Evolutionary conservation across 2,888 invertebrate species (phyloP), one percentile per base, ranked within the genome.

Genomic region (Lymantria dispar): DNA sequence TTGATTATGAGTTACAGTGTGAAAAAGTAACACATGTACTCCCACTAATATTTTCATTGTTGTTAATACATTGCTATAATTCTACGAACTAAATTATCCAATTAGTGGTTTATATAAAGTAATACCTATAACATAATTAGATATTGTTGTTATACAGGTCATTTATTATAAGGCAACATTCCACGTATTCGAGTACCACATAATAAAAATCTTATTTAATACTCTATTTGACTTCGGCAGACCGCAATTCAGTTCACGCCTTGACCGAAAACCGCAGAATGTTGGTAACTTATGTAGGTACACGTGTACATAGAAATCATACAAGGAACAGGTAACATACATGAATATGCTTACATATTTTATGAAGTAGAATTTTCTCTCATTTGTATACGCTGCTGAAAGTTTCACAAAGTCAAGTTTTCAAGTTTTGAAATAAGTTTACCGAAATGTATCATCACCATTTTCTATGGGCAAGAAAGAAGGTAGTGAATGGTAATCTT

Each of bases 221-320:
- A 64, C 64, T 60, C 56, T 64, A 63, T 64, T 67, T 62, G 57
- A 57, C 58, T 63, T 60, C 47, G 54, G 54, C 51, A 55, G 55
- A 74, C 74, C 74, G 57, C 72, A 67, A 64, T 62, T 61, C 63
- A 46, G 64, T 64, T 59, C 59, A 55, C 54, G 60, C 68, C 58
- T 70, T 70, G 64, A 68, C 58, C 63, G 61, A 65, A 68, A 68
- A 71, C 72, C 72, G 63, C 70, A 65, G 59, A 67, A 65, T 64
- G 64, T 56, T 63, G 60, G 59, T 57, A 60, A 62, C 61, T 56
- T 29, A 42, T 43, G 41, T 22, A 22, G 56, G 45, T 56, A 52
- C 22, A 22, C 43, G 51, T 54, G 9, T 36, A 11, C 11, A 22
- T 36, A 36, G 36, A 36, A 22, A 36, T 11, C 36, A 11, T 36